phyloP scores from a whole-genome alignment of 2,797 vertebrate genomes.

The Apogon talboti region DNA sequence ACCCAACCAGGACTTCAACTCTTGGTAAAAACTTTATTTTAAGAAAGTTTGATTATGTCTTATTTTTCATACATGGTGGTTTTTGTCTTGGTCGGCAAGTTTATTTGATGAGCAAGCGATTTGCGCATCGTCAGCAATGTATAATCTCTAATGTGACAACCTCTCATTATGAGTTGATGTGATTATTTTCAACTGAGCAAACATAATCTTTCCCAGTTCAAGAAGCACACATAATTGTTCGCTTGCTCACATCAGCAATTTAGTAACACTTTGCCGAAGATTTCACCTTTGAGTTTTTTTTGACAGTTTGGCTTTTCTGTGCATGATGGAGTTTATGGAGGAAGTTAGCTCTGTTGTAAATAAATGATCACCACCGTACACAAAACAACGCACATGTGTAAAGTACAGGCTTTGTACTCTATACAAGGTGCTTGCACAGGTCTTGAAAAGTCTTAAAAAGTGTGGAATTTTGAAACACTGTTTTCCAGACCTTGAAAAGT shows the following conservation, averaged over 20 bases:
- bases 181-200: conserved; percentile 79
- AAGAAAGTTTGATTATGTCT: conserved; percentile 7
- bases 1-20: conserved; percentile 1
- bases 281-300: conserved; percentile 27
- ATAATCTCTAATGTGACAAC: conserved; percentile 78
- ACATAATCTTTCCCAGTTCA: conserved; percentile 44
- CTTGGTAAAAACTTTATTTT: conserved; percentile 6
- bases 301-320: conserved; percentile 12
- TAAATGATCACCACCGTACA: conserved; percentile 36
- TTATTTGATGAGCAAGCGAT: conserved; percentile 59
- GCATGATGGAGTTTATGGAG: conserved; percentile 33
- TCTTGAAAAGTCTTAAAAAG: too few species aligned
- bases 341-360: conserved; percentile 58
- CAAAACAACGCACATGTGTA: conserved; percentile 20
- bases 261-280: conserved; percentile 18
- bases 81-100: conserved; percentile 47
- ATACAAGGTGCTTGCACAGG: too few species aligned
- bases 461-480: too few species aligned
- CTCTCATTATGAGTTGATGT: conserved; percentile 71
- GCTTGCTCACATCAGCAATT: conserved; percentile 57
- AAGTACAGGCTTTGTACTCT: too few species aligned
- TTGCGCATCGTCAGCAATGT: conserved; percentile 61
- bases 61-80: conserved; percentile 13
- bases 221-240: conserved; percentile 50
- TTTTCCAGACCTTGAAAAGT: too few species aligned